phyloP scores from a whole-genome alignment of 2,888 invertebrate species.

The Matsumyia berberina region DNA sequence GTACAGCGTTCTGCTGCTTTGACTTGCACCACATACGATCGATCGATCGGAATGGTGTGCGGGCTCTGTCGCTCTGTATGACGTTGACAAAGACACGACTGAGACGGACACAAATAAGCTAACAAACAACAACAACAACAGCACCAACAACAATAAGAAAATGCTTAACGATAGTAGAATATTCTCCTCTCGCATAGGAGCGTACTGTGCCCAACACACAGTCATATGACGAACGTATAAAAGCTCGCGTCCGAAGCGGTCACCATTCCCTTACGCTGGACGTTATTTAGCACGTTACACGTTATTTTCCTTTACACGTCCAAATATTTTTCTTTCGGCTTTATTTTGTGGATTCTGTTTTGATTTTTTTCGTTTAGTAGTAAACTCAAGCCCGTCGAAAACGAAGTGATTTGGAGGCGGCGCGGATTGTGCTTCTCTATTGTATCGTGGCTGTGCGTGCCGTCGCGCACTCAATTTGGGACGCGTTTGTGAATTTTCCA shows the following conservation, averaged over 20 bases:
- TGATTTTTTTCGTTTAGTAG: constrained; percentile 45
- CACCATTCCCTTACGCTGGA: constrained; percentile 66
- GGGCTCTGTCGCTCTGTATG: constrained; percentile 23
- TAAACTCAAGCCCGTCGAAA: constrained; percentile 37
- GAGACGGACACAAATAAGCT: constrained; percentile 44
- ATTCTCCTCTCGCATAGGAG: constrained; percentile 59
- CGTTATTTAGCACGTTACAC: constrained; percentile 61
- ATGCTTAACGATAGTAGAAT: constrained; percentile 69
- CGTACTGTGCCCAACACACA: constrained; percentile 54
- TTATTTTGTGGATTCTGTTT: constrained; percentile 35
- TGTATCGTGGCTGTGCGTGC: constrained; percentile 11
- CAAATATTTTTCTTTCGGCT: constrained; percentile 19
- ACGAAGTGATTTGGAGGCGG: constrained; percentile 30
- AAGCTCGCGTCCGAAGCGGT: constrained; percentile 72
- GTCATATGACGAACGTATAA: constrained; percentile 64
- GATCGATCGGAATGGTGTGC: constrained; percentile 44
- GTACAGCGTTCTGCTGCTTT: constrained; percentile 51
- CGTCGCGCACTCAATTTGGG: constrained; percentile 17
- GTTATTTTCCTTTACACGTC: constrained; percentile 59
- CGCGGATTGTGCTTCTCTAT: constrained; percentile 8
- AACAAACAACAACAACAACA: constrained; percentile 37
- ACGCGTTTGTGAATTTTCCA: neutral
- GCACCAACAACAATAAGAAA: constrained; percentile 32
- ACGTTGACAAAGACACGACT: constrained; percentile 44
- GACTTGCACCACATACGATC: constrained; percentile 55